Evolutionary conservation across 2,113 vertebrate genomes (phyloP), one percentile per base, ranked within the genome.

Genomic region (Poeciliopsis retropinna): DNA sequence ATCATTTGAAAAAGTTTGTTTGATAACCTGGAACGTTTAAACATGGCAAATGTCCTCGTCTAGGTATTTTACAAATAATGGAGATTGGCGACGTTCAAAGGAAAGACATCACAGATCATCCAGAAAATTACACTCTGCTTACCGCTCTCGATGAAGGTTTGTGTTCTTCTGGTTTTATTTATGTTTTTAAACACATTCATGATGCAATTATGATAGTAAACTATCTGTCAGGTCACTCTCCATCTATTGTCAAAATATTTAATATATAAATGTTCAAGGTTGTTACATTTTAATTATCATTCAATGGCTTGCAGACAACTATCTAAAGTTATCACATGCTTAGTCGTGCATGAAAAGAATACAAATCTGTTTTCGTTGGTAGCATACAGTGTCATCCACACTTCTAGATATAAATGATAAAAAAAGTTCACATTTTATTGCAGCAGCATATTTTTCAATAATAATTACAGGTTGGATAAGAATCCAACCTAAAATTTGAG

Each of bases 61-160:
- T 82, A 95, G 94, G 92, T 28, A 73, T 85, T 67, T 89, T 94
- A 66, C 92, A 92, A 31, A 61, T 94, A 75, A 93, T 93, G 90
- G 93, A 95, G 64, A 94, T 92, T 19, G 91, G 88, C 12, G 91
- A 94, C 19, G 79, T 93, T 83, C 84, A 93, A 64, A 93, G 90
- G 70, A 94, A 92, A 85, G 89, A 93, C 51, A 89, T 94, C 11
- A 65, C 83, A 63, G 93, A 94, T 73, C 90, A 94, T 83, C 94
- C 94, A 14, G 94, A 94, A 85, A 94, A 94, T 76, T 94, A 93
- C 80, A 88, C 92, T 1, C 85, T 94, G 65, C 88, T 95, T 0
- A 92, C 94, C 25, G 93, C 91, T 31, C 82, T 95, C 0, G 84
- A 91, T 78, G 93, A 94, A 90, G 94, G 94, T 94, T 66, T 61